A percentile compares a stretch with the other conserved stretches of the same genome.
These are phyloP conservation scores for Drosophila demipolita DNA, from an alignment of 2,888 invertebrate genomes.

Conservation along the genomic window DNA sequence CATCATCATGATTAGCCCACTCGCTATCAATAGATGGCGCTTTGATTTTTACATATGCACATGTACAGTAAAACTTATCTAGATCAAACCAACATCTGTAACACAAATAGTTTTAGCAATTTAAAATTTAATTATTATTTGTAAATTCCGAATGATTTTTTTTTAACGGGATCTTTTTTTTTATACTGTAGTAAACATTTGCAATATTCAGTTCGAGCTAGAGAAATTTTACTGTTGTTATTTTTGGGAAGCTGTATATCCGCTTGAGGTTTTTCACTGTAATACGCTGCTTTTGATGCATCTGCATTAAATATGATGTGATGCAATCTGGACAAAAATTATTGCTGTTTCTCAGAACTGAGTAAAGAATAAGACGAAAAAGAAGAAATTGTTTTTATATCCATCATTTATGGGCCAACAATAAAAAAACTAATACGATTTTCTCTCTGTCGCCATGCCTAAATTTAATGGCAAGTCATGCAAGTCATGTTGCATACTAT, in stretches of 20 bases:
- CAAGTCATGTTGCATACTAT: conserved; percentile 18
- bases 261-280: conserved; percentile 10
- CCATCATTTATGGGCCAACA: conserved; percentile 2
- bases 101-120: background rate
- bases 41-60: background rate
- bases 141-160: background rate
- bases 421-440: conserved; percentile 11
- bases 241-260: background rate
- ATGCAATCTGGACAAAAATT: conserved; percentile 5
- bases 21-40: conserved; percentile 8
- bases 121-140: background rate
- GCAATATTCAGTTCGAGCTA: background rate
- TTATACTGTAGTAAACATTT: background rate
- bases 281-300: conserved; percentile 12
- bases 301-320: background rate
- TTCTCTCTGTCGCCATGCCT: background rate
- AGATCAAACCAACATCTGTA: background rate
- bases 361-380: too few species aligned
- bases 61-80: background rate
- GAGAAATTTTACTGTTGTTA: background rate
- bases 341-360: background rate
- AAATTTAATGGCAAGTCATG: conserved; percentile 19
- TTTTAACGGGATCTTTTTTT: background rate
- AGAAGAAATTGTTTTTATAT: background rate
- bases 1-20: background rate